Evolutionary conservation across 2,113 vertebrate genomes (phyloP).

Genomic region (Stigmatopora argus): DNA sequence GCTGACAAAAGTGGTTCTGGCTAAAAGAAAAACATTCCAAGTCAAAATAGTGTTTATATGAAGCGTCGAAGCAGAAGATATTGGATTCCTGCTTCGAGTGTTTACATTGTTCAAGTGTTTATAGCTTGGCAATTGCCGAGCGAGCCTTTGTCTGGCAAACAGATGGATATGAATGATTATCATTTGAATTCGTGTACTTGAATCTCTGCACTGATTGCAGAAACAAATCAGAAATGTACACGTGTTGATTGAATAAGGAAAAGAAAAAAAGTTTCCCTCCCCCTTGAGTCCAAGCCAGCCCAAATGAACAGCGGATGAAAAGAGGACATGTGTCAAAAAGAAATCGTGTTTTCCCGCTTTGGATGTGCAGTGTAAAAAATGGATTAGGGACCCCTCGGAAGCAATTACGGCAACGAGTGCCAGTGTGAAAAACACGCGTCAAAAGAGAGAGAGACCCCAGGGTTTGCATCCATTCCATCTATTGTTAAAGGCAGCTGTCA

Average conservation of each 20-base stretch:
- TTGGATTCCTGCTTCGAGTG: slow-evolving; percentile 58
- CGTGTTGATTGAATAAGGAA: slow-evolving; percentile 5
- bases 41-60: slow-evolving; percentile 17
- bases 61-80: slow-evolving; percentile 46
- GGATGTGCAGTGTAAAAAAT: slow-evolving; percentile 46
- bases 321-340: slow-evolving; percentile 60
- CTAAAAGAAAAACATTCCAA: neutral
- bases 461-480: slow-evolving; percentile 47
- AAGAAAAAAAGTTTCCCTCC: slow-evolving; percentile 11
- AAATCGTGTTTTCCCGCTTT: slow-evolving; percentile 47
- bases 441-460: slow-evolving; percentile 41
- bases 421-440: slow-evolving; percentile 53
- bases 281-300: slow-evolving; percentile 30
- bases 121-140: slow-evolving; percentile 7
- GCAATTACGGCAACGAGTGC: slow-evolving; percentile 56
- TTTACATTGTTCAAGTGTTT: slow-evolving; percentile 39
- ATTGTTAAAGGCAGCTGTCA: slow-evolving; percentile 21
- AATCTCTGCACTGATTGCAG: slow-evolving; percentile 4
- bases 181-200: slow-evolving; percentile 7
- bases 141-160: slow-evolving; percentile 16
- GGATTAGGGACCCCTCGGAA: slow-evolving; percentile 57
- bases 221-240: neutral
- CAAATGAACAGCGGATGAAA: slow-evolving; percentile 59
- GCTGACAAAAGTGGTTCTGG: neutral
- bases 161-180: slow-evolving; percentile 9